Conservation (phyloP, 2,113 vertebrate species). For the Ctenodactylus gundi region DNA sequence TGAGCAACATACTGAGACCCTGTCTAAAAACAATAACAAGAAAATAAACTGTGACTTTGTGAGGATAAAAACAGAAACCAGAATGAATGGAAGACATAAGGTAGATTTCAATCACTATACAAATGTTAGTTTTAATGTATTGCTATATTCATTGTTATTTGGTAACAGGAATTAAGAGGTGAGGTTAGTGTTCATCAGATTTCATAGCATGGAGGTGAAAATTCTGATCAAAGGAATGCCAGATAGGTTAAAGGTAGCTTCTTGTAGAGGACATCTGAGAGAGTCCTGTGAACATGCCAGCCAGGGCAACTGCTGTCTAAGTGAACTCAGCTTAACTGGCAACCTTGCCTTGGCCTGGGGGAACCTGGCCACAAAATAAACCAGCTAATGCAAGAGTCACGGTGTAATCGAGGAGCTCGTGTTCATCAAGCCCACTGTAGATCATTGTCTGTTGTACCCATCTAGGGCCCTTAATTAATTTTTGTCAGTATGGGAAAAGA, state of each 20-base stretch:
- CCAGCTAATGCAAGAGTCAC: neutral
- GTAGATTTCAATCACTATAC: conserved; percentile 25
- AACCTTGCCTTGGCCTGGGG: neutral
- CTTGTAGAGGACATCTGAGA: neutral
- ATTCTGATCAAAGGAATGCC: neutral
- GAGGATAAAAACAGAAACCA: neutral
- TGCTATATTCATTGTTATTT: conserved; percentile 32
- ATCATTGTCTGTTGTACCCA: neutral
- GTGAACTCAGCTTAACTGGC: neutral
- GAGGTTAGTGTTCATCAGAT: neutral
- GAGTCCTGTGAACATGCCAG: neutral
- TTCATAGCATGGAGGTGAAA: conserved; percentile 11
- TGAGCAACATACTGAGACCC: neutral
- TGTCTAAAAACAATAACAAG: neutral
- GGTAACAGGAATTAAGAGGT: neutral
- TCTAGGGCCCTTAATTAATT: conserved; percentile 4
- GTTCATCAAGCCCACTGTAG: neutral
- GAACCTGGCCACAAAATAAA: neutral
- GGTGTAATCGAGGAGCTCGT: neutral
- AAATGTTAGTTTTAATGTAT: neutral
- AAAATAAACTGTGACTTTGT: neutral
- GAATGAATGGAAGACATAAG: neutral
- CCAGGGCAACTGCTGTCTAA: neutral
- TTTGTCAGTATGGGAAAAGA: neutral
- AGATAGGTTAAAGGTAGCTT: neutral